Evolutionary conservation across 2,113 vertebrate species (phyloP).

Genomic region (Melierax canorus): DNA sequence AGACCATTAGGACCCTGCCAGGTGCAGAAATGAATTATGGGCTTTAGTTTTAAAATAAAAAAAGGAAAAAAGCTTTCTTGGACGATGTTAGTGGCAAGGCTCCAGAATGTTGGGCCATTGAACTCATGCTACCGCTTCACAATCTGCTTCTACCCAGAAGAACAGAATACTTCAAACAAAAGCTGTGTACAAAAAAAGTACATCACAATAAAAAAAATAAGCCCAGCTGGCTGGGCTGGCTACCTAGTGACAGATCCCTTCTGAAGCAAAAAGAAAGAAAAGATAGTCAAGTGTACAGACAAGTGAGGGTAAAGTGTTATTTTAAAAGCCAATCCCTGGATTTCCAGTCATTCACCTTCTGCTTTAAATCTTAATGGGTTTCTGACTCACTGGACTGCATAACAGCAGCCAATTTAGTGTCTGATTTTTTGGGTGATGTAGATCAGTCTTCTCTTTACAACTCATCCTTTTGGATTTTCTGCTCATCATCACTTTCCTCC

Average conservation of each 20-base stretch:
- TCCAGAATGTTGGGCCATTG: not conserved
- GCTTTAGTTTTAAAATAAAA: not conserved
- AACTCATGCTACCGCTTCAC: not conserved
- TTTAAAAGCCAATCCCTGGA: constrained; percentile 64
- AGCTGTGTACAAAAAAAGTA: constrained; percentile 70
- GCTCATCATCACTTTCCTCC: constrained; percentile 75
- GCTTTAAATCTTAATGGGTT: constrained; percentile 57
- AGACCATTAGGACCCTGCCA: not conserved
- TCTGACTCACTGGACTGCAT: constrained; percentile 36
- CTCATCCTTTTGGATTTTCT: constrained; percentile 84
- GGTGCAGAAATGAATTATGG: constrained; percentile 8
- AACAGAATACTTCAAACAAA: constrained; percentile 38
- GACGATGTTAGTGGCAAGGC: constrained; percentile 49
- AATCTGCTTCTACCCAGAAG: constrained; percentile 43
- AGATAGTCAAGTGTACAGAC: not conserved
- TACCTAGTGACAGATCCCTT: constrained; percentile 58
- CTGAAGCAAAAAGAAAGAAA: constrained; percentile 40
- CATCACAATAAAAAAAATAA: constrained; percentile 38
- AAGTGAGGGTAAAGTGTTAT: constrained; percentile 51
- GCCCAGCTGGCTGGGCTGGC: constrained; percentile 42
- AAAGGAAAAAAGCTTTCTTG: not conserved
- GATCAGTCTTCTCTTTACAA: constrained; percentile 75
- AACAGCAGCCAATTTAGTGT: constrained; percentile 62
- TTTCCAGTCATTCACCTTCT: constrained; percentile 51
- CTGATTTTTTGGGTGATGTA: constrained; percentile 36